Conservation (phyloP, 2,888 invertebrate species). For the Embidobia sp. region DNA sequence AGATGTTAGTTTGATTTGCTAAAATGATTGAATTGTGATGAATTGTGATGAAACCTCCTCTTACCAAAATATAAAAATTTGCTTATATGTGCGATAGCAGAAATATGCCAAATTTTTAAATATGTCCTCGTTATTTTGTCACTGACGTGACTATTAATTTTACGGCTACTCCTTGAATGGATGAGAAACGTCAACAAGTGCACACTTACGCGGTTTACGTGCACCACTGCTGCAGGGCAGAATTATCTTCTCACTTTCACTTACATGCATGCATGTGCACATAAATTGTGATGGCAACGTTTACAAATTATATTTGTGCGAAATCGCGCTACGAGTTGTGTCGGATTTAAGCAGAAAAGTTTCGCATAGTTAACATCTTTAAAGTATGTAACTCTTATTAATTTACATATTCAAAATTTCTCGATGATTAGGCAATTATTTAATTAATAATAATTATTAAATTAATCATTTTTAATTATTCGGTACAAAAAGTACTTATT, state of each 20-base stretch:
- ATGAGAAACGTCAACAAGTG: slow-evolving; percentile 33
- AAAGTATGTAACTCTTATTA: too few species aligned
- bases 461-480: too few species aligned
- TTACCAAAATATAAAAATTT: too few species aligned
- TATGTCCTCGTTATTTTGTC: slow-evolving; percentile 17
- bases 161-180: slow-evolving; percentile 16
- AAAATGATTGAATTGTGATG: too few species aligned
- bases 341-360: background rate
- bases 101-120: background rate
- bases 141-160: slow-evolving; percentile 25
- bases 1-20: too few species aligned
- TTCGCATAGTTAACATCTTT: too few species aligned
- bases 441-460: too few species aligned
- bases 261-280: slow-evolving; percentile 25
- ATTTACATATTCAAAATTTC: too few species aligned
- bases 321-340: slow-evolving; percentile 9
- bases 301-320: slow-evolving; percentile 10
- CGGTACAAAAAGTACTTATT: too few species aligned
- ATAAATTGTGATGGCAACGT: slow-evolving; percentile 5
- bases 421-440: too few species aligned
- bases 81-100: too few species aligned
- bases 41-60: too few species aligned
- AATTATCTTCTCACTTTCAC: slow-evolving; percentile 55
- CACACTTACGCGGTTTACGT: slow-evolving; percentile 10
- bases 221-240: slow-evolving; percentile 28